Conservation (phyloP, 2,113 vertebrate genomes). For the Ceyx margarethae region DNA sequence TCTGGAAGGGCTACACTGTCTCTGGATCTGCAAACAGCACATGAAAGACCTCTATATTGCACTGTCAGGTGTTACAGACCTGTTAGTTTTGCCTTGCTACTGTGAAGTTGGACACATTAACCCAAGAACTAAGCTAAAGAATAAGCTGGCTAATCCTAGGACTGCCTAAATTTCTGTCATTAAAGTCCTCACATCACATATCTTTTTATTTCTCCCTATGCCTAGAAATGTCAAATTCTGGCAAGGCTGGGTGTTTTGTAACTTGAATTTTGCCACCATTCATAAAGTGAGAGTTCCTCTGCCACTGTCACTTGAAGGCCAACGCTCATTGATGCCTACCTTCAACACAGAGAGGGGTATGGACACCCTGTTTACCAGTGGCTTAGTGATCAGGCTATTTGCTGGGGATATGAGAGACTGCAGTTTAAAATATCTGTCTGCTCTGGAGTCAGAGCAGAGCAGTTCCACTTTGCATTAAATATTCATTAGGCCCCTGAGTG, state of each 20-base stretch:
- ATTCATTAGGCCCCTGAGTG: constrained; percentile 30
- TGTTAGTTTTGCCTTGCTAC: background rate
- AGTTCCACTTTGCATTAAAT: constrained; percentile 1
- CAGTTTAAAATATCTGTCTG: constrained; percentile 1
- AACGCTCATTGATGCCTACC: background rate
- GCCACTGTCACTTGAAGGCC: background rate
- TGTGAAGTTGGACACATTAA: background rate
- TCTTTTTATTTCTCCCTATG: background rate
- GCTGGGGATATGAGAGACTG: background rate
- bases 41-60: background rate
- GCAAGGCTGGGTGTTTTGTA: background rate
- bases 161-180: background rate
- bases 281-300: background rate
- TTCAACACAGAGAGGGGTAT: background rate
- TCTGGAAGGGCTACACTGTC: background rate
- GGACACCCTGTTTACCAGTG: background rate
- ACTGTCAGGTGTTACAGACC: background rate
- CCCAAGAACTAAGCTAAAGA: background rate
- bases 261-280: background rate
- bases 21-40: background rate
- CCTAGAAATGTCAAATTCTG: background rate
- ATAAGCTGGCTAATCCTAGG: background rate
- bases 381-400: background rate
- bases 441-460: background rate
- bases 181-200: rapidly evolving